A percentile compares a stretch with the other conserved stretches of the same genome.
Evolutionary conservation across 2,797 vertebrate genomes (phyloP).

Genomic region (Sylvia borin): DNA sequence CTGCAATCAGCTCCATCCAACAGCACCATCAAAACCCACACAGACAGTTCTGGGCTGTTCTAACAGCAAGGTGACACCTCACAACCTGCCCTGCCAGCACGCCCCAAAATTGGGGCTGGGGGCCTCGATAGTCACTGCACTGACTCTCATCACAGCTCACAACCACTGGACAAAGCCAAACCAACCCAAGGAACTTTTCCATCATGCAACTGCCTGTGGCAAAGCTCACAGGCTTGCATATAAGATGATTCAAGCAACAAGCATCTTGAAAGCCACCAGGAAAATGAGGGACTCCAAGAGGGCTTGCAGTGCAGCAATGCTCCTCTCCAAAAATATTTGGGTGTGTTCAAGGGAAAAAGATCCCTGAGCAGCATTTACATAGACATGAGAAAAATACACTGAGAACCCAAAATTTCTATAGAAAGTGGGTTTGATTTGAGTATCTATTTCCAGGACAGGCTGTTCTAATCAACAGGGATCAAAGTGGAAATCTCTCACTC

Average conservation of each 20-base stretch:
- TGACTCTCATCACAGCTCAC: background rate
- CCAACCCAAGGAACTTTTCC: background rate
- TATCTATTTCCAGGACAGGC: background rate
- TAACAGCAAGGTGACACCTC: rapidly evolving
- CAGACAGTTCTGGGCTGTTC: background rate
- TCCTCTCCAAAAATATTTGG: background rate
- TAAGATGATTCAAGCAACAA: background rate
- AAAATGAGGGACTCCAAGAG: background rate
- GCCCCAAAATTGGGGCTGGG: rapidly evolving
- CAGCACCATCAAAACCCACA: rapidly evolving
- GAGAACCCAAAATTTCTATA: background rate
- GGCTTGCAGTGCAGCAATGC: background rate
- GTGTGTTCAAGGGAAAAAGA: background rate
- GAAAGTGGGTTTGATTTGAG: background rate
- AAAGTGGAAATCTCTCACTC: background rate
- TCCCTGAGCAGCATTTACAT: background rate
- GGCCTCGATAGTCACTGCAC: rapidly evolving
- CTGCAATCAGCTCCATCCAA: rapidly evolving
- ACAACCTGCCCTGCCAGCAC: background rate
- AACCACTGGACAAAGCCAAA: background rate
- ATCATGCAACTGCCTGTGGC: background rate
- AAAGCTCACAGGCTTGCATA: background rate
- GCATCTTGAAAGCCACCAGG: background rate
- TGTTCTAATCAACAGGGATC: background rate
- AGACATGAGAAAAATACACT: rapidly evolving